Base-by-base conservation (phyloP, 1,140 invertebrate genomes). In the Tetramorium parvispinum region DNA sequence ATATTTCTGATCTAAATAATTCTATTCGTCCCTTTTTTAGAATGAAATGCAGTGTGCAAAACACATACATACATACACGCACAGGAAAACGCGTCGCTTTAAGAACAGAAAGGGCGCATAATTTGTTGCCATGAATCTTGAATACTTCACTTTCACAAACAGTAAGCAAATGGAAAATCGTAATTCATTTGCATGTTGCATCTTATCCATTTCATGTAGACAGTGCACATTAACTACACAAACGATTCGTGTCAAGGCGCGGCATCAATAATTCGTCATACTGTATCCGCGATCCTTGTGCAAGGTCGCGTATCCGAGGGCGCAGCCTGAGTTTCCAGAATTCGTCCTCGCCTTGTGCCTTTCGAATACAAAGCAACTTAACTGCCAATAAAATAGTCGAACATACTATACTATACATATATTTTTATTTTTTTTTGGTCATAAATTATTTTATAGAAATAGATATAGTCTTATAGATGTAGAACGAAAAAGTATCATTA, bases 231-330 rank as follows among this genome's bases (percentile, higher is more conserved):
- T 49, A 71, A 81, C 24, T 86, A 49, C 32, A 61, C 78, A 46
- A 75, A 68, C 49, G 73, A 89, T 78, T 27, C 68, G 66, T 89
- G 88, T 87, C 88, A 89, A 89, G 88, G 88, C n/a, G 18, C 37
- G 82, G 10, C 49, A 24, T 53, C 57, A 65, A 85, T 78, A 85
- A 85, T 85, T 78, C 55, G 53, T 83, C 59, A 68, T 76, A 68
- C 57, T 43, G 46, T 85, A 85, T 85, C 57, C 46, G 61, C 68
- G 55, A 68, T 61, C 27, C 7, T 65, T 51, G 16, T n/a, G 6
- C 73, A n/a, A 78, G 53, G 73, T 21, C 66, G 13, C 57, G 13
- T 68, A 37, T 55, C 7, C 57, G 59, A 85, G 59, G 71, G 43
- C 82, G 73, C 70, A 27, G 24, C 68, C 37, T 18, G 16, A 40